phyloP scores from a whole-genome alignment of 2,888 invertebrate genomes.

The Clepsis dumicolana region DNA sequence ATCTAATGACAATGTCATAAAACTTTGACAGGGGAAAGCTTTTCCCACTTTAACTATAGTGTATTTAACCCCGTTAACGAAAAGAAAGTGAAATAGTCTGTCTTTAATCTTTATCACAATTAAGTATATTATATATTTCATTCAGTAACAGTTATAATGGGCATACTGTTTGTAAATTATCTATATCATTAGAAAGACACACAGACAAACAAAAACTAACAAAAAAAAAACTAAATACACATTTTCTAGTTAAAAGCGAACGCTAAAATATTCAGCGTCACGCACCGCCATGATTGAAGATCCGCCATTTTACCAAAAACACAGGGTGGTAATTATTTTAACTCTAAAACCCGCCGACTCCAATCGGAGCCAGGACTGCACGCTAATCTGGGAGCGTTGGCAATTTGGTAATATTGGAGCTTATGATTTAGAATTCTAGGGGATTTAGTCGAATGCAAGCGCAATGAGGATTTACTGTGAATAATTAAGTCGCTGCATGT shows the following conservation, averaged over 20 bases:
- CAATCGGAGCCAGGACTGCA: neutral
- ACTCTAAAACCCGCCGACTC: neutral
- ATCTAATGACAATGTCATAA: too few species aligned
- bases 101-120: too few species aligned
- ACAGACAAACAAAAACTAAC: constrained; percentile 5
- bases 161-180: too few species aligned
- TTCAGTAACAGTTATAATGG: too few species aligned
- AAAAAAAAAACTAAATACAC: neutral
- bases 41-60: too few species aligned
- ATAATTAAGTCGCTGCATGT: neutral
- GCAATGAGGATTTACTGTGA: neutral
- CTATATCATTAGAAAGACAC: too few species aligned
- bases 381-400: neutral
- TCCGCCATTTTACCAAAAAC: constrained; percentile 12
- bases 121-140: too few species aligned
- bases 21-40: too few species aligned
- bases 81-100: too few species aligned
- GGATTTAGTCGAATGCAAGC: neutral
- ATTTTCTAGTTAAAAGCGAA: neutral
- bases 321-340: constrained; percentile 12
- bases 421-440: neutral
- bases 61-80: too few species aligned
- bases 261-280: constrained; percentile 16
- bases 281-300: constrained; percentile 19
- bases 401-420: neutral